phyloP scores from a whole-genome alignment of 2,113 vertebrate species.

The Crotalus tigris region DNA sequence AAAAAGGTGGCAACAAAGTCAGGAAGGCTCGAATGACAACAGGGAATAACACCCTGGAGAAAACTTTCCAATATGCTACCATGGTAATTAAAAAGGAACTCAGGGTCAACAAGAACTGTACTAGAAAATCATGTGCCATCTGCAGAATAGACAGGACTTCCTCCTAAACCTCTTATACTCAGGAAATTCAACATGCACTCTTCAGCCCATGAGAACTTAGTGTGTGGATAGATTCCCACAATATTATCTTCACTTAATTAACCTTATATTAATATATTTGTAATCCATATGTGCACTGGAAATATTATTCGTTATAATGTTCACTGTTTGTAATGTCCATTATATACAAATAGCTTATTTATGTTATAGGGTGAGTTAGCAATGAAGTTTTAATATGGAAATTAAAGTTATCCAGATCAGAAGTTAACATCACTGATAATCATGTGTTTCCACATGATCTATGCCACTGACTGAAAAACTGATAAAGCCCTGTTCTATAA shows the following conservation, averaged over 20 bases:
- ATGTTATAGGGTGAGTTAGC: neutral
- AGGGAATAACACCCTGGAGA: neutral
- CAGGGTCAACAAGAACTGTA: neutral
- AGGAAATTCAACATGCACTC: neutral
- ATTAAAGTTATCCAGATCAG: neutral
- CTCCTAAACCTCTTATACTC: neutral
- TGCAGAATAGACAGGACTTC: neutral
- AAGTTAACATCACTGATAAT: neutral
- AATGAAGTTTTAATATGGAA: neutral
- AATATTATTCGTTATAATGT: neutral
- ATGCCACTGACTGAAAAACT: neutral
- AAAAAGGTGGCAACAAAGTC: neutral
- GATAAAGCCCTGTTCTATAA: neutral
- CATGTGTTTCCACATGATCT: neutral
- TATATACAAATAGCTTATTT: neutral
- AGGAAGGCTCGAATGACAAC: neutral
- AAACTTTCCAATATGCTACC: neutral
- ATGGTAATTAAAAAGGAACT: neutral
- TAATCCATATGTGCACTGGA: neutral
- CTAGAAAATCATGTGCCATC: neutral
- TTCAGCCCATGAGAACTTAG: neutral
- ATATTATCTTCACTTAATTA: neutral
- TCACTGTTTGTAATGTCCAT: neutral
- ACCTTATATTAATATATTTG: neutral
- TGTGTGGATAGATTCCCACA: neutral